Evolutionary conservation across 2,888 invertebrate genomes (phyloP).

Genomic region (Netelia inedita): DNA sequence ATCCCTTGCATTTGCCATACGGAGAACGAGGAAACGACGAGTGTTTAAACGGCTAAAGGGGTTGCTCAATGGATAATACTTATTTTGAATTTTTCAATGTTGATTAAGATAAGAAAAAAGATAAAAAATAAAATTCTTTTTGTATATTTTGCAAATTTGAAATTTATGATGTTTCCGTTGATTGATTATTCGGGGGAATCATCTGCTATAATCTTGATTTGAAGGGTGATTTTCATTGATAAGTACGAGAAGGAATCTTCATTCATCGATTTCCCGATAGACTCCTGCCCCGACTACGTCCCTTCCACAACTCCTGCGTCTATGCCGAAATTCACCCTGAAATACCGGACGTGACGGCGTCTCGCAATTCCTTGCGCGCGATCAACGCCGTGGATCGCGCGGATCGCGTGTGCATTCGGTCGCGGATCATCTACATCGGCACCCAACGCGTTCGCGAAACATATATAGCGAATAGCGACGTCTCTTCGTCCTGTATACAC

Average conservation of each 20-base stretch:
- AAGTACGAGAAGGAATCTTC: conserved; percentile 9
- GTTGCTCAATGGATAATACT: not conserved
- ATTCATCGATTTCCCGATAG: conserved; percentile 57
- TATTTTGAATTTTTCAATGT: no score
- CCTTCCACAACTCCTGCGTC: not conserved
- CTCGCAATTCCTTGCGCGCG: conserved; percentile 63
- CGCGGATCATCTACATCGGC: conserved; percentile 32
- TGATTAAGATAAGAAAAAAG: not conserved
- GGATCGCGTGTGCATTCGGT: conserved; percentile 56
- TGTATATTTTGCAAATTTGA: no score
- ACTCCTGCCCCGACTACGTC: not conserved
- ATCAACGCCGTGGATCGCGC: conserved; percentile 65
- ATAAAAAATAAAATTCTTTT: not conserved
- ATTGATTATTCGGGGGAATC: no score
- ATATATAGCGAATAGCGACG: conserved; percentile 20
- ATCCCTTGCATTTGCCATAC: conserved; percentile 6
- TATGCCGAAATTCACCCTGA: conserved; percentile 49
- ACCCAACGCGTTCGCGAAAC: conserved; percentile 20
- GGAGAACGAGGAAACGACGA: conserved; percentile 4
- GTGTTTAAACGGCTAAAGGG: conserved; percentile 15
- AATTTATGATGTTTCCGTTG: no score
- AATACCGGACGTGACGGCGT: conserved; percentile 61
- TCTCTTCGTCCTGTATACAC: not conserved
- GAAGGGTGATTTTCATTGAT: not conserved
- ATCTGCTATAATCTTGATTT: not conserved